Base-by-base conservation (phyloP, 2,797 vertebrate species). In the Clamator glandarius region DNA sequence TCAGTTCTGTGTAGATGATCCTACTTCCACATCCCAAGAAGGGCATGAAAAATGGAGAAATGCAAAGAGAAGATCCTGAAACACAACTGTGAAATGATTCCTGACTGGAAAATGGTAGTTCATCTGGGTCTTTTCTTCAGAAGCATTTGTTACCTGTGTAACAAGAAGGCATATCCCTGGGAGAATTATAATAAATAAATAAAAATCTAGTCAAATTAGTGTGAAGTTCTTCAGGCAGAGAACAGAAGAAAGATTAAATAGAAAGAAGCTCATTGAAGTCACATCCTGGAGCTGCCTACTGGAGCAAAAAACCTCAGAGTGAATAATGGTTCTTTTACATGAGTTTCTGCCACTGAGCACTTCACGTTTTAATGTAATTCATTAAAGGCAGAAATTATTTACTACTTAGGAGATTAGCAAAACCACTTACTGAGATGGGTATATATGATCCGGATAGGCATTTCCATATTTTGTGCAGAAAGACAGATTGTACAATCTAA, bases 311-410 rank as follows among this genome's bases (percentile, higher is more conserved):
- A 44, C 28, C 35, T 81, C 7, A 1, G 44, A 8, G 18, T 96
- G 81, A 96, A 84, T 96, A 87, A 93, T 83, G 0, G 1, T 77
- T 76, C 57, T 93, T 95, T 79, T 84, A 59, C 75, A 82, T 61
- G 63, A 55, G 39, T 82, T 92, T 23, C 69, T 87, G 70, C 83
- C 44, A 57, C 73, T 63, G 76, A 84, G 55, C 55, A 67, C 55
- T 88, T 90, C 72, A 93, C 79, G 26, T 92, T 85, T 89, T 89
- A 87, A 80, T 83, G 64, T 61, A 72, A 89, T 91, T 93, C 41
- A 42, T 92, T 93, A 94, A 77, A 87, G 73, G n/a, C 64, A 68
- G 76, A 85, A 92, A 92, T 86, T 74, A 92, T 83, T 93, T 91
- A 54, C 83, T 91, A 44, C 76, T 93, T 84, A 80, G 17, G 31